Base-by-base conservation (phyloP, 2,113 vertebrate genomes). In the Gobio gobio region DNA sequence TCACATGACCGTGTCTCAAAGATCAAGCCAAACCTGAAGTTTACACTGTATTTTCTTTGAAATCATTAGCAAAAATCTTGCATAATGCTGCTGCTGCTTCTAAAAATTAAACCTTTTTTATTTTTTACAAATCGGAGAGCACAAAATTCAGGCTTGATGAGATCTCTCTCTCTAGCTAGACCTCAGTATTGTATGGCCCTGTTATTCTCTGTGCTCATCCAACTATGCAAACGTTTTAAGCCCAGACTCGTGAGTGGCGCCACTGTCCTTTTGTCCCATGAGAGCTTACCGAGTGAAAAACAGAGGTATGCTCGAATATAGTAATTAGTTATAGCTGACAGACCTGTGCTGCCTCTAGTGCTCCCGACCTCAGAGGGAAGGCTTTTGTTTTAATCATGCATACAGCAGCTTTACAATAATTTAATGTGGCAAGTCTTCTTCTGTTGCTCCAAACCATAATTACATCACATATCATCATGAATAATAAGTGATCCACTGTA, bases 181-280 rank as follows among this genome's bases (percentile, higher is more conserved):
- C 29, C 70, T 56, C n/a, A 76, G 84, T 59, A 73, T 87, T 79
- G 40, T 85, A 86, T 64, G 58, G 89, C 88, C 74, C 91, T 61
- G 89, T 93, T 93, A 96, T 96, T 97, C 92, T 96, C 88, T 91
- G 83, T 95, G 94, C 86, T 95, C 93, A 95, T 13, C 93, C 95
- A 95, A 76, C 95, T 91, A 56, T 91, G 76, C 91, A 94, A 94
- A 96, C 93, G 91, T 86, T 93, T 90, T 92, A 94, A 93, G 92
- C 90, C 92, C 91, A 75, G 90, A 68, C 91, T 1, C 88, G 91
- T 89, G 93, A 94, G 91, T 73, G 26, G 89, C 89, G 93, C 90
- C 8, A 1, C 90, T 66, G 82, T 90, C 78, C 82, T 92, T 95
- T 95, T 94, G 92, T 95, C 88, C 87, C 4, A 68, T 0, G 9